phyloP scores from a whole-genome alignment of 2,797 vertebrate genomes.

The Pelochelys cantorii region DNA sequence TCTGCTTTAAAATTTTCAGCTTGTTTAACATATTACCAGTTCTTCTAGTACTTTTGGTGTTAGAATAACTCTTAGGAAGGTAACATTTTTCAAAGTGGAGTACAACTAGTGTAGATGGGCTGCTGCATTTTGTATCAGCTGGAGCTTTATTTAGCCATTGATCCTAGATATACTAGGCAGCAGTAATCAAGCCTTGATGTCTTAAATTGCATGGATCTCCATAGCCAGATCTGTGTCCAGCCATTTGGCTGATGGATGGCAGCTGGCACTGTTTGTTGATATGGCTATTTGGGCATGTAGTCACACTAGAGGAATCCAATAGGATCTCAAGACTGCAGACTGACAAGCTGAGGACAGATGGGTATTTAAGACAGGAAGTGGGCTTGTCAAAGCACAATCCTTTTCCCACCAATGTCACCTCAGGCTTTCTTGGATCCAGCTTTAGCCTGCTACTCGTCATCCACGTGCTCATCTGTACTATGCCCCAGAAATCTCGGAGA shows the following conservation, averaged over 20 bases:
- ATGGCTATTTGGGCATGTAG: background rate
- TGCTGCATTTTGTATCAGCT: background rate
- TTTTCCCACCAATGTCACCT: background rate
- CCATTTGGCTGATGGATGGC: background rate
- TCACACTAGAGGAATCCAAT: background rate
- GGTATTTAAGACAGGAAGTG: background rate
- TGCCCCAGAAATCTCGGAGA: background rate
- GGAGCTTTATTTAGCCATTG: background rate
- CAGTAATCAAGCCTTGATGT: background rate
- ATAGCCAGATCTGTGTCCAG: background rate
- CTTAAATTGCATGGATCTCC: background rate
- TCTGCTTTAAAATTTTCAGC: background rate
- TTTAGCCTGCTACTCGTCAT: background rate
- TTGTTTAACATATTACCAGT: background rate
- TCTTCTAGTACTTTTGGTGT: background rate
- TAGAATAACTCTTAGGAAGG: background rate
- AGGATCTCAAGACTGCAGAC: background rate
- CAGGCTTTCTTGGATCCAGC: background rate
- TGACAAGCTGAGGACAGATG: background rate
- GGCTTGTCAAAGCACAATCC: background rate
- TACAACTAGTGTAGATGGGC: background rate
- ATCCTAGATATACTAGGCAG: background rate
- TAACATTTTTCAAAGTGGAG: background rate
- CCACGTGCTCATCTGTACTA: background rate
- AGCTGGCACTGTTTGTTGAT: background rate